Evolutionary conservation across 2,888 invertebrate species (phyloP).

Genomic region (Drosophila algonquin): DNA sequence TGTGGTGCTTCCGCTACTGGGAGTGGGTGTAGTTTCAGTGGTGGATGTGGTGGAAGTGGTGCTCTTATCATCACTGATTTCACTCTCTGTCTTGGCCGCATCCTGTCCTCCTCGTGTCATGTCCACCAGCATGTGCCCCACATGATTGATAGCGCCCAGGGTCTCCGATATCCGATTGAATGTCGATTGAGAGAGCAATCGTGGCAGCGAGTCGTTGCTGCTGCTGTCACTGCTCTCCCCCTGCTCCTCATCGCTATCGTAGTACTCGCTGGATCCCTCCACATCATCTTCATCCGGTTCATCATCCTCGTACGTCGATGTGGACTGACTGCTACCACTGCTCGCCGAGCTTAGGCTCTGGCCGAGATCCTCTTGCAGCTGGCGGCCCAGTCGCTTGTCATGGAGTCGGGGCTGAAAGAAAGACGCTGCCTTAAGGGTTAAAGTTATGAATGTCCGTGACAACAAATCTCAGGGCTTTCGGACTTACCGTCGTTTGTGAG

Average conservation of each 20-base stretch:
- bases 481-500: conserved; percentile 80
- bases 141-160: conserved; percentile 92
- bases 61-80: conserved; percentile 14
- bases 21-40: conserved; percentile 24
- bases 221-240: conserved; percentile 58
- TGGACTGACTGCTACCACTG: conserved; percentile 51
- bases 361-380: conserved; percentile 44
- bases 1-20: conserved; percentile 5
- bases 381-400: conserved; percentile 58
- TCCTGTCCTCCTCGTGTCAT: conserved; percentile 87
- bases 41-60: conserved; percentile 3
- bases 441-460: conserved; percentile 66
- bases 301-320: conserved; percentile 51
- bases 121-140: conserved; percentile 93
- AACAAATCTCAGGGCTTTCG: conserved; percentile 25
- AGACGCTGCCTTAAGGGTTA: conserved; percentile 84
- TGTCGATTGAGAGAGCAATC: conserved; percentile 86
- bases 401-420: conserved; percentile 82
- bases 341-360: conserved; percentile 49
- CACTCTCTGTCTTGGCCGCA: conserved; percentile 48
- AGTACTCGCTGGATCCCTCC: conserved; percentile 74
- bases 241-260: conserved; percentile 75
- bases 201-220: conserved; percentile 82
- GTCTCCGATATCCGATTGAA: conserved; percentile 88
- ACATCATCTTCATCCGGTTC: conserved; percentile 60